These are phyloP conservation scores for Syrmaticus mikado DNA, from an alignment of 2,113 vertebrate genomes.

Conservation along the genomic window DNA sequence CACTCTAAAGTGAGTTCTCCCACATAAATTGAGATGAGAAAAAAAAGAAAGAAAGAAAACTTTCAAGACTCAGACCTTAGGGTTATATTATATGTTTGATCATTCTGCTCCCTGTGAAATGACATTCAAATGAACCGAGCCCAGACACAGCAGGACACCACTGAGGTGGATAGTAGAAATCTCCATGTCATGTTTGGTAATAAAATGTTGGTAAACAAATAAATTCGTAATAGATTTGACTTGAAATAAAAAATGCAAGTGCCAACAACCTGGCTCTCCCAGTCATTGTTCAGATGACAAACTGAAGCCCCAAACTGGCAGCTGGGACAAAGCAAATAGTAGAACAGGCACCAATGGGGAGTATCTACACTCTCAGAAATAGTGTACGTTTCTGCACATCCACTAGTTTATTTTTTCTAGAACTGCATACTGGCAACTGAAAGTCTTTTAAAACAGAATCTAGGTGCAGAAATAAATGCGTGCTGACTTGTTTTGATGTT, in stretches of 20 bases:
- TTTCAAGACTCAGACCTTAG: conserved; percentile 22
- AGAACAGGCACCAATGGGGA: not conserved
- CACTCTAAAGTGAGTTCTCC: conserved; percentile 9
- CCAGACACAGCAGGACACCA: not conserved
- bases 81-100: conserved; percentile 40
- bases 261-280: not conserved
- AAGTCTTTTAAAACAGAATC: conserved; percentile 27
- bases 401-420: not conserved
- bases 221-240: not conserved
- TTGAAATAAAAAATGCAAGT: not conserved
- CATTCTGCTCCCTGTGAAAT: not conserved
- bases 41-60: not conserved
- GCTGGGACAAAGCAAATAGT: not conserved
- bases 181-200: not conserved
- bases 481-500: conserved; percentile 8
- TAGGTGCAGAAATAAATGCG: conserved; percentile 22
- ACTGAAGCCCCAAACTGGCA: not conserved
- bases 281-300: not conserved
- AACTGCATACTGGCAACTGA: not conserved
- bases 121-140: conserved; percentile 16
- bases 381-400: not conserved
- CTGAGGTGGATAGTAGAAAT: not conserved
- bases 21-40: not conserved
- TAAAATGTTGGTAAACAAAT: not conserved
- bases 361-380: not conserved